phyloP scores from a whole-genome alignment of 1,140 invertebrate genomes.

The Pogonomyrmex barbatus region DNA sequence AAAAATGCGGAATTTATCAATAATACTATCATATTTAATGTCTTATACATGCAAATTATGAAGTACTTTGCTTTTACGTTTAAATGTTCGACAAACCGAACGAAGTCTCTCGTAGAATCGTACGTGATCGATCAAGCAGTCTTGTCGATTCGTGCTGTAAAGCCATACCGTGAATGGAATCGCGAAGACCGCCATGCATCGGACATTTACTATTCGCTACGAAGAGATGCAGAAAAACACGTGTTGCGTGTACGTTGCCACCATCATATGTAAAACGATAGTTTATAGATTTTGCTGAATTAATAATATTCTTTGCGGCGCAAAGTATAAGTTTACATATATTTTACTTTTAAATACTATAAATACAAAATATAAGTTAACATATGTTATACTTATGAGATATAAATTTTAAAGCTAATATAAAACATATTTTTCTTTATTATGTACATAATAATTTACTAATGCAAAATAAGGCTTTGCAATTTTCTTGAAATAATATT shows the following conservation, averaged over 20 bases:
- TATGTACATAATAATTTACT: neutral
- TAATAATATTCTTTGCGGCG: neutral
- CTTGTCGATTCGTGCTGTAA: slow-evolving; percentile 64
- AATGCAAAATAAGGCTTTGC: neutral
- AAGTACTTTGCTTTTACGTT: neutral
- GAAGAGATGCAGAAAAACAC: slow-evolving; percentile 18
- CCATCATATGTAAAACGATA: slow-evolving; percentile 3
- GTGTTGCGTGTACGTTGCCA: slow-evolving; percentile 14
- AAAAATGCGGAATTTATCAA: neutral
- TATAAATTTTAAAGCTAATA: neutral
- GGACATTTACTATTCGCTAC: slow-evolving; percentile 52
- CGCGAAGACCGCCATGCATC: slow-evolving; percentile 44
- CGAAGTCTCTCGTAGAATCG: slow-evolving; percentile 57
- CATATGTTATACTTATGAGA: neutral
- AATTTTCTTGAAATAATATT: neutral
- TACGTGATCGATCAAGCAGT: slow-evolving; percentile 68
- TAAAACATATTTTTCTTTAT: neutral
- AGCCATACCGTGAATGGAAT: slow-evolving; percentile 67
- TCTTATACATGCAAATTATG: neutral
- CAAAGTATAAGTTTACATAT: neutral
- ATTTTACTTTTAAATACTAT: neutral
- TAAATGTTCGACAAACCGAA: slow-evolving; percentile 20
- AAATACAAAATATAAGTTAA: neutral
- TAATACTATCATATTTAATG: slow-evolving; percentile 23
- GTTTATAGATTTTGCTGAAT: neutral